Evolutionary conservation across 2,888 invertebrate species (phyloP), one percentile per base, ranked within the genome.

Genomic region (Icerya purchasi): DNA sequence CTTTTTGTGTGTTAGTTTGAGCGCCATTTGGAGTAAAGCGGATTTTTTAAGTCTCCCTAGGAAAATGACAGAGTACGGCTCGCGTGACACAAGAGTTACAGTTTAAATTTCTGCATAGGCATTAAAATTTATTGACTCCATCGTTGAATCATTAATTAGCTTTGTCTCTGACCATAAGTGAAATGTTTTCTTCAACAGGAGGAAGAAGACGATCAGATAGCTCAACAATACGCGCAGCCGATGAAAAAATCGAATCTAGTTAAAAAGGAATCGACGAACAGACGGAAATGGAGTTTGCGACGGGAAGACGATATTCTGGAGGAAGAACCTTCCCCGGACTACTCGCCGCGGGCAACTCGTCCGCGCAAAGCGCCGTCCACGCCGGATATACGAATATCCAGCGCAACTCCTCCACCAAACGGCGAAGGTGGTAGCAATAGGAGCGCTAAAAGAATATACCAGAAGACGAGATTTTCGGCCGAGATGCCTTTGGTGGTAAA

Each of bases 381-480:
- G 54, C 51, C 61, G 60, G 58, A 56, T 49, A 53, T 57, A 20
- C 61, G 57, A 36, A 36, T 36, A 36, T 53, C 62, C 58, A 59
- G 62, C 53, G 53, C 82, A 1, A 83, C 83, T 8, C 79, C 80
- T 8, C 75, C 73, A 23, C 14, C 36, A 14, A 36, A 8, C 36
- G 36, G 36, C 36, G 36, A 36, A 36, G 36, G 36, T 5, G 14
- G 14, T 36, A 36, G 14, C 14, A 36, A 36, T 36, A 49, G 74
- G 24, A 74, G 75, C 57, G 75, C 75, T 66, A 73, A 76, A 52
- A 81, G 81, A 68, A 75, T 76, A 62, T 79, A 81, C 69, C 84
- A 84, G 70, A 81, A 83, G 68, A 84, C 84, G 0, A 75, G 83
- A 54, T 84, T 85, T 69, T 83, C 78, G 56, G 60, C 60, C 25